These are phyloP conservation scores for Myotis pilosus DNA, from an alignment of 2,797 vertebrate species.

Conservation along the genomic window DNA sequence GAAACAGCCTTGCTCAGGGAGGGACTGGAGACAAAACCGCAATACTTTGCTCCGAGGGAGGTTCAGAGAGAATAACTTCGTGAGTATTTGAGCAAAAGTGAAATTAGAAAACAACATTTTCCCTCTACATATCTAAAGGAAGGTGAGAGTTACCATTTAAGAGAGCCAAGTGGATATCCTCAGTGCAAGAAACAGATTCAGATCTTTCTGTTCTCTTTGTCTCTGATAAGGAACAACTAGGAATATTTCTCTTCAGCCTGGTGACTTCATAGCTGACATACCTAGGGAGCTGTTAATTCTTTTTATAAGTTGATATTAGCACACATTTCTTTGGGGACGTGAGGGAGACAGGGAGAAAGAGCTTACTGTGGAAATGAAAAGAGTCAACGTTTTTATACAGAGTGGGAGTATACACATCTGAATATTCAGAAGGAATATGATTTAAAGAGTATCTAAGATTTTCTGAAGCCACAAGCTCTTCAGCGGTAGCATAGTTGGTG, in stretches of 20 bases:
- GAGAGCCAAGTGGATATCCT: not conserved
- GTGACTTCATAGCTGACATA: not conserved
- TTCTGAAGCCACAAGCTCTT: not conserved
- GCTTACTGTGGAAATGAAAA: not conserved
- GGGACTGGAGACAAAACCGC: not conserved
- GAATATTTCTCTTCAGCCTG: not conserved
- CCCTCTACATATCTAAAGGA: not conserved
- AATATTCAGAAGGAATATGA: not conserved
- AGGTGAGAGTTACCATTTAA: not conserved
- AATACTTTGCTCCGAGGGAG: not conserved
- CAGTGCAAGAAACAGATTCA: not conserved
- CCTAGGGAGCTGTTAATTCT: not conserved
- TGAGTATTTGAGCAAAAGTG: not conserved
- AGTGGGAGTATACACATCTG: not conserved
- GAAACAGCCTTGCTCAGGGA: not conserved
- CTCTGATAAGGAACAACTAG: not conserved
- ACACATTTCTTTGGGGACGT: not conserved
- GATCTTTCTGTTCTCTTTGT: constrained; percentile 1
- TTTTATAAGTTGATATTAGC: not conserved
- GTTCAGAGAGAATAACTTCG: not conserved
- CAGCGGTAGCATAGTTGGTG: not conserved
- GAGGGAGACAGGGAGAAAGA: not conserved
- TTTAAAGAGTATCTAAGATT: not conserved
- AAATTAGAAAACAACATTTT: not conserved
- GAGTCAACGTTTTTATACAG: not conserved